Base-by-base conservation (phyloP, 2,797 vertebrate species). In the Bucorvus abyssinicus region DNA sequence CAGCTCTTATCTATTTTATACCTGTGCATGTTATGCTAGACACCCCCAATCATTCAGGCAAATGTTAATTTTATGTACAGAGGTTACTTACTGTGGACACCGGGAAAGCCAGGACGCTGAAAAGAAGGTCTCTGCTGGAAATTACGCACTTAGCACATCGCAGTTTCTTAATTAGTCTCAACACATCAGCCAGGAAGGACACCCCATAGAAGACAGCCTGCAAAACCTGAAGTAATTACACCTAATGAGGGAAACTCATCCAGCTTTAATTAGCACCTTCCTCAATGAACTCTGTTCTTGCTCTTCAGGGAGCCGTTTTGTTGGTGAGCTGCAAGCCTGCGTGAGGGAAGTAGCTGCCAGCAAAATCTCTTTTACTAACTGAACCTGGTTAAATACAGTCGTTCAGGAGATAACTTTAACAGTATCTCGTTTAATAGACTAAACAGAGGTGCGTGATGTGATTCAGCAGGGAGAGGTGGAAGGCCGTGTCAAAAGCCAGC, bases 171-270 rank as follows among this genome's bases (percentile, higher is more conserved):
- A 97, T 95, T 97, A 97, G 96, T 65, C 96, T 95, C 74, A 98
- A 98, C 23, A 98, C 96, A 95, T 99, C 98, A 88, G 95, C 98
- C 92, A 99, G 90, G 90, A 98, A 98, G 50, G 98, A 98, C 90
- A 99, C 94, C 69, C 98, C 98, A 70, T 98, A 99, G 97, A 98
- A 99, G 80, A 97, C 11, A 96, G 98, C 98, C 98, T 99, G 99
- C 90, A 99, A 95, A 94, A 99, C 21, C 99, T 99, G 95, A 97
- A 98, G 98, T 84, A 98, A 97, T 98, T 97, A 97, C 93, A 97
- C 79, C 87, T 97, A 97, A 97, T 98, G 97, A 98, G 95, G 80
- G 93, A 91, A 90, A 95, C 89, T 97, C 94, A 97, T 97, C 96
- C 95, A 95, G 81, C 71, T 96, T 98, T 97, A 96, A 98, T 97